These are phyloP conservation scores for Uropetala carovei DNA, from an alignment of 2,888 invertebrate genomes.

Conservation along the genomic window DNA sequence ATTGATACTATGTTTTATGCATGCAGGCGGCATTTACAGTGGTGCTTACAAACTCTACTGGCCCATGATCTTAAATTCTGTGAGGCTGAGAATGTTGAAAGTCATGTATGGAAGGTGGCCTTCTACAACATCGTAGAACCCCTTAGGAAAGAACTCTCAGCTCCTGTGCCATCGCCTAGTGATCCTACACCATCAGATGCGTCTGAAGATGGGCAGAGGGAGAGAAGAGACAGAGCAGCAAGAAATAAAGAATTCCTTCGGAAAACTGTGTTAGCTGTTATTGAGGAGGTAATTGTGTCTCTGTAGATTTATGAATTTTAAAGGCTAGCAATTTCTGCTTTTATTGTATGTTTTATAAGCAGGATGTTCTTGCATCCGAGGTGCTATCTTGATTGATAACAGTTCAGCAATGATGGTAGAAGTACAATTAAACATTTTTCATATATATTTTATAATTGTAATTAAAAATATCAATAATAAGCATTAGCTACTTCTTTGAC, in stretches of 20 bases:
- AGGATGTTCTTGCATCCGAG: too few species aligned
- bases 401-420: background rate
- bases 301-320: too few species aligned
- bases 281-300: constrained; percentile 80
- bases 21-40: constrained; percentile 79
- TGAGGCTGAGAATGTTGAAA: constrained; percentile 90
- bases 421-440: background rate
- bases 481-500: too few species aligned
- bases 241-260: constrained; percentile 80
- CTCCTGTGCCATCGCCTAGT: constrained; percentile 23
- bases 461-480: too few species aligned
- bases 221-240: constrained; percentile 48
- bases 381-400: background rate
- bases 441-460: background rate
- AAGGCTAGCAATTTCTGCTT: too few species aligned
- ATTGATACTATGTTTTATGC: background rate
- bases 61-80: constrained; percentile 90
- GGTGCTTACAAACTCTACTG: constrained; percentile 82
- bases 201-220: constrained; percentile 28
- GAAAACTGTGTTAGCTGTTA: constrained; percentile 81
- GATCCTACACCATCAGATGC: constrained; percentile 54
- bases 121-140: constrained; percentile 93
- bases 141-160: constrained; percentile 79
- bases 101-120: constrained; percentile 93
- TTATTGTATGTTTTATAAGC: too few species aligned